Evolutionary conservation across 2,888 invertebrate species (phyloP).

Genomic region (Coleophora deauratella): DNA sequence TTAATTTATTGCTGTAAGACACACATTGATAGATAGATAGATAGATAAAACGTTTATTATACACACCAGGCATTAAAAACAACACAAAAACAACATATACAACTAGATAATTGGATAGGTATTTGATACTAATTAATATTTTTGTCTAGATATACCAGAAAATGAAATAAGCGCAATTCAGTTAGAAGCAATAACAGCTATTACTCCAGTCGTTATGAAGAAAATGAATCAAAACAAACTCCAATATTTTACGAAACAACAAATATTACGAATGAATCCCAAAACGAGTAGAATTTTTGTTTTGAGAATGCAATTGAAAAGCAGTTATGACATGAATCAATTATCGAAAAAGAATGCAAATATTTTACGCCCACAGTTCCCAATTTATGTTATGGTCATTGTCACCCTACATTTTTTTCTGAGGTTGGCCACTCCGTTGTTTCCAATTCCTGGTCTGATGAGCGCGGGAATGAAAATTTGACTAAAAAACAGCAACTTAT

Average conservation of each 20-base stretch:
- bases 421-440: too few relatives aligned
- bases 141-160: conserved; percentile 41
- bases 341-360: conserved; percentile 25
- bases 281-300: conserved; percentile 50
- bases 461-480: too few relatives aligned
- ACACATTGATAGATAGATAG: too few relatives aligned
- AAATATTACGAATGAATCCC: conserved; percentile 50
- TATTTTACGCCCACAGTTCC: conserved; percentile 5
- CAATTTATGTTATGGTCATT: conserved; percentile 9
- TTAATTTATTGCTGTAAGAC: too few relatives aligned
- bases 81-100: too few relatives aligned
- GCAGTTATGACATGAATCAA: conserved; percentile 46
- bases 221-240: conserved; percentile 45
- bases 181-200: conserved; percentile 52
- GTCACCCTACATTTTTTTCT: conserved; percentile 10
- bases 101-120: too few relatives aligned
- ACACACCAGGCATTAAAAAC: too few relatives aligned
- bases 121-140: background rate
- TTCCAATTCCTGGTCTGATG: too few relatives aligned
- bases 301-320: conserved; percentile 47
- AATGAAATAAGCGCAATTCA: conserved; percentile 48
- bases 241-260: conserved; percentile 50
- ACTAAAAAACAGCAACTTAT: too few relatives aligned
- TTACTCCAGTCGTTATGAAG: conserved; percentile 42
- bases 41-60: too few relatives aligned